phyloP scores from a whole-genome alignment of 2,888 invertebrate species.

The Mechanitis mazaeus region DNA sequence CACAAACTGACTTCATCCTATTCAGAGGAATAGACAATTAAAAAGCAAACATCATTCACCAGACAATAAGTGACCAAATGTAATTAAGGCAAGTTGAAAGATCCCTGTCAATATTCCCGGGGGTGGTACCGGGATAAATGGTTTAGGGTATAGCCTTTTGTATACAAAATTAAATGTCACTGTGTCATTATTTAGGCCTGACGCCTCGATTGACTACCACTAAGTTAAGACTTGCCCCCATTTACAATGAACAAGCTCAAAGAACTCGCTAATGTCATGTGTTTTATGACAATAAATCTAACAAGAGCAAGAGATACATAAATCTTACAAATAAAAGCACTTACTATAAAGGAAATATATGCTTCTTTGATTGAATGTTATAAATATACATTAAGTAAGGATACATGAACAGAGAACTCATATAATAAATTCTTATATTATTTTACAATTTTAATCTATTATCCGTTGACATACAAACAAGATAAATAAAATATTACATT shows the following conservation, averaged over 20 bases:
- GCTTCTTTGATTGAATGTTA: too few species aligned
- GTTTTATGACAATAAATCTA: neutral
- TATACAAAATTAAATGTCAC: conserved; percentile 74
- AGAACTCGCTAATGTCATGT: neutral
- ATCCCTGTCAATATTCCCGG: conserved; percentile 25
- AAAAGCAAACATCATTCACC: conserved; percentile 12
- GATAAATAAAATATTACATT: too few species aligned
- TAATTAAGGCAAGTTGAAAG: conserved; percentile 28
- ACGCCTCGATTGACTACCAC: conserved; percentile 60
- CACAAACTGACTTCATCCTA: neutral
- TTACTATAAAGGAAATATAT: too few species aligned
- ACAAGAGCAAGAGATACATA: too few species aligned
- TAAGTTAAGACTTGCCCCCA: conserved; percentile 34
- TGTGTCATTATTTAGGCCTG: conserved; percentile 70
- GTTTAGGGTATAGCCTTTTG: conserved; percentile 75
- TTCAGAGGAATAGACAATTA: conserved; percentile 1
- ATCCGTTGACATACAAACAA: too few species aligned
- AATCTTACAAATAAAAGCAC: too few species aligned
- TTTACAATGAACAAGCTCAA: neutral
- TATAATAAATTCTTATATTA: too few species aligned
- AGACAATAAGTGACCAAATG: conserved; percentile 21
- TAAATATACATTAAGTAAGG: too few species aligned
- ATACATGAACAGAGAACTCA: too few species aligned
- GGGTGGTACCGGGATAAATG: conserved; percentile 34
- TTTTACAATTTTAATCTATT: too few species aligned